Conservation (phyloP, 2,888 invertebrate genomes). For the Leptinotarsa tumamoca region DNA sequence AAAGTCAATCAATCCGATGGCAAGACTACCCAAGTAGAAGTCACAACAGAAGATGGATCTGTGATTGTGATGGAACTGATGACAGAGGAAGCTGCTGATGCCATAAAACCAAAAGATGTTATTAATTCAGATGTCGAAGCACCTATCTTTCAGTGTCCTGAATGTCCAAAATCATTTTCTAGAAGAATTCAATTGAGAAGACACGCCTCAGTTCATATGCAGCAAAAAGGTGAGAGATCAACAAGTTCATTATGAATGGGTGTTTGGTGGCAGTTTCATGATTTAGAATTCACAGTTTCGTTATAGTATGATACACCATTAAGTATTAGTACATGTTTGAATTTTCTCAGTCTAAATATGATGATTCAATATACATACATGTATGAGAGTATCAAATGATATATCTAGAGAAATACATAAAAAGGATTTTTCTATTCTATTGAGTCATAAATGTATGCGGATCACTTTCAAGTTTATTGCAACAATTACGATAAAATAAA, state of each 20-base stretch:
- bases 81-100: constrained; percentile 60
- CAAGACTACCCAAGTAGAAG: constrained; percentile 65
- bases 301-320: too few relatives aligned
- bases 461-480: too few relatives aligned
- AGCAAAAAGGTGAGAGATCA: constrained; percentile 65
- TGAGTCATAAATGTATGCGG: too few relatives aligned
- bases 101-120: constrained; percentile 36
- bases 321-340: too few relatives aligned
- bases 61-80: constrained; percentile 67
- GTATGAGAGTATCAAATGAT: too few relatives aligned
- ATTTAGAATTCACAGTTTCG: too few relatives aligned
- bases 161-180: constrained; percentile 75
- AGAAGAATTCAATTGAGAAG: constrained; percentile 72
- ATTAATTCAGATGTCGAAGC: constrained; percentile 63
- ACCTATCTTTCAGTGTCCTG: constrained; percentile 71
- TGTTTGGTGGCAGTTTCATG: neutral
- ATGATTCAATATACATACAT: too few relatives aligned
- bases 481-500: too few relatives aligned
- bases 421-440: too few relatives aligned
- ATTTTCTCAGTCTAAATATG: too few relatives aligned
- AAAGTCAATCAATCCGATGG: constrained; percentile 62
- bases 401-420: too few relatives aligned
- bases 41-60: constrained; percentile 67
- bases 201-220: constrained; percentile 73
- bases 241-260: neutral